Evolutionary conservation across 1,140 invertebrate genomes (phyloP).

Genomic region (Doryteuthis pealeii): DNA sequence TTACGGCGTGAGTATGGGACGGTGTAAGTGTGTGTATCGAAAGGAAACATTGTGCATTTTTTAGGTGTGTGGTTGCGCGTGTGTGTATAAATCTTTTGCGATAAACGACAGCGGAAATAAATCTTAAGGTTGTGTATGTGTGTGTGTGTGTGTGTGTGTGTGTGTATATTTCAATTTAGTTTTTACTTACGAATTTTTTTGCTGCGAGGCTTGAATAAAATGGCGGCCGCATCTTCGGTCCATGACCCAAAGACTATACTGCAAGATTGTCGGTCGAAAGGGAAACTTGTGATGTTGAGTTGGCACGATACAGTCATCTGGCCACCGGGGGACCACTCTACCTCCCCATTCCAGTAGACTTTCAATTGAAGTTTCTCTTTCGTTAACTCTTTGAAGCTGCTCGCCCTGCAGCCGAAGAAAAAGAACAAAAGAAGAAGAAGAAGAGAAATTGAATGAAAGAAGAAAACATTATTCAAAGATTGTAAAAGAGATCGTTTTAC

Average conservation of each 20-base stretch:
- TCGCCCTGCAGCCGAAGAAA: not conserved
- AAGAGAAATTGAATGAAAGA: too few species aligned
- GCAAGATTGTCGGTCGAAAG: not conserved
- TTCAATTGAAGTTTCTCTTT: constrained; percentile 2
- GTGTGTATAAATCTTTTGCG: too few species aligned
- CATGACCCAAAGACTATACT: not conserved
- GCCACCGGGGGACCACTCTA: not conserved
- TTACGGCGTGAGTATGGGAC: too few species aligned
- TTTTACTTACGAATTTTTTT: not conserved
- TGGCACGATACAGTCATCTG: not conserved
- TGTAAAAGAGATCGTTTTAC: too few species aligned
- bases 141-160: not conserved
- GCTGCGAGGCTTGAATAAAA: not conserved
- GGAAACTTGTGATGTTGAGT: not conserved
- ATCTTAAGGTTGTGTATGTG: too few species aligned
- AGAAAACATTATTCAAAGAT: too few species aligned
- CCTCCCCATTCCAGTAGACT: not conserved
- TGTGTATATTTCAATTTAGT: not conserved
- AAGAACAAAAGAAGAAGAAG: not conserved
- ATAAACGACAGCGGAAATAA: too few species aligned
- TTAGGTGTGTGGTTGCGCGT: too few species aligned
- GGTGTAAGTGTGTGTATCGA: too few species aligned
- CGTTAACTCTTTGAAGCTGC: not conserved
- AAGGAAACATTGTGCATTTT: too few species aligned
- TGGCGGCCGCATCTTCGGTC: not conserved